Evolutionary conservation across 2,888 invertebrate species (phyloP).

Genomic region (Gymnosoma rotundatum): DNA sequence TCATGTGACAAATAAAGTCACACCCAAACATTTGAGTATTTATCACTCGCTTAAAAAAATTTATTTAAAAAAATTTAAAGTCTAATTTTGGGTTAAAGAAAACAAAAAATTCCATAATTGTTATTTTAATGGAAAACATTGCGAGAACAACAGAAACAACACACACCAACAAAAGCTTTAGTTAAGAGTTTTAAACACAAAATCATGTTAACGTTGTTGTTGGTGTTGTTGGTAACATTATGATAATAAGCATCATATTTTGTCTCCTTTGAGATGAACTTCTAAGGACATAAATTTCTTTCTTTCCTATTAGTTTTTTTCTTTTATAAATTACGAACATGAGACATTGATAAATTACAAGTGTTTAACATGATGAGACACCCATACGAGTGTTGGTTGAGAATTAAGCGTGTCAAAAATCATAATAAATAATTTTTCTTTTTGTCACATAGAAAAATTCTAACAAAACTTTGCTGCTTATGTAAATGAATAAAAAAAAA

Average conservation of each 20-base stretch:
- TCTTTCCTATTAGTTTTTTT: slow-evolving; percentile 17
- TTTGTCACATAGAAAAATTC: too few relatives aligned
- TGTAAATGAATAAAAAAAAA: too few relatives aligned
- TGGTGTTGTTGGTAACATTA: not conserved
- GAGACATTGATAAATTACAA: slow-evolving; percentile 67
- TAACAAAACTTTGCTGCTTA: not conserved
- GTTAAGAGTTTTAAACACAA: too few relatives aligned
- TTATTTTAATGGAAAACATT: too few relatives aligned
- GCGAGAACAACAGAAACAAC: too few relatives aligned
- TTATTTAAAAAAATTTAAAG: too few relatives aligned
- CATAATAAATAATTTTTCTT: not conserved
- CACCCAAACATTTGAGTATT: too few relatives aligned
- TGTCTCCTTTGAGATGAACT: slow-evolving; percentile 49
- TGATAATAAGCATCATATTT: slow-evolving; percentile 61
- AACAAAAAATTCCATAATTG: too few relatives aligned
- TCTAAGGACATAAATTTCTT: slow-evolving; percentile 43
- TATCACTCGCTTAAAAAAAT: too few relatives aligned
- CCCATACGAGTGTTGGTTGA: slow-evolving; percentile 10
- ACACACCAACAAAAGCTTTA: too few relatives aligned
- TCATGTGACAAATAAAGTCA: too few relatives aligned
- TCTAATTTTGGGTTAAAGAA: too few relatives aligned
- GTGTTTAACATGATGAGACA: slow-evolving; percentile 59
- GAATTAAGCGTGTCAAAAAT: slow-evolving; percentile 32
- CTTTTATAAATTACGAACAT: slow-evolving; percentile 7
- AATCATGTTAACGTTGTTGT: not conserved